These are phyloP conservation scores for Caenorhabditis panamensis DNA, from an alignment of 2,888 invertebrate species.

Conservation along the genomic window DNA sequence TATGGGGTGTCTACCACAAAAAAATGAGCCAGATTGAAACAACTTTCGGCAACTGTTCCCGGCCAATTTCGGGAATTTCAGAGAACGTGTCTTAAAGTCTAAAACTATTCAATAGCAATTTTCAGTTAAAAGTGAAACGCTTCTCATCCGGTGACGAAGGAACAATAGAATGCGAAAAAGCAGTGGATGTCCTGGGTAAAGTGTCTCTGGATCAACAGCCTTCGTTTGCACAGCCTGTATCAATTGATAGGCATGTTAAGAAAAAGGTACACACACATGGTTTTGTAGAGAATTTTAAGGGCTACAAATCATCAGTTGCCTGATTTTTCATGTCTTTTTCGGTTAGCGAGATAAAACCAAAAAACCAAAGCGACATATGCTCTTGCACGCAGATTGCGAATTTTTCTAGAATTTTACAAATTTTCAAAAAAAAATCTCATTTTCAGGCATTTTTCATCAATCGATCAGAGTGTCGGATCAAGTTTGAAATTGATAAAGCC, in stretches of 20 bases:
- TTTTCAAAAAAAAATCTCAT: not conserved
- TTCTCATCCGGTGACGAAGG: conserved; percentile 63
- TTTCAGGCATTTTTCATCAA: conserved; percentile 64
- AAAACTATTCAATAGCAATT: too few relatives aligned
- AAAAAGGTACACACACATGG: conserved; percentile 63
- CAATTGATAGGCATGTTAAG: conserved; percentile 64
- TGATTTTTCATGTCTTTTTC: too few relatives aligned
- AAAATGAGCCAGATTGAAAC: too few relatives aligned
- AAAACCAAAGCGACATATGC: too few relatives aligned
- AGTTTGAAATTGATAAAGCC: conserved; percentile 65
- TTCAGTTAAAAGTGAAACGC: conserved; percentile 59
- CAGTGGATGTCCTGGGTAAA: conserved; percentile 62
- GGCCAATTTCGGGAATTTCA: too few relatives aligned
- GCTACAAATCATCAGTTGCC: too few relatives aligned
- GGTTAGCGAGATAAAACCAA: too few relatives aligned
- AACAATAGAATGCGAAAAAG: conserved; percentile 63
- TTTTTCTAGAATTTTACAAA: too few relatives aligned
- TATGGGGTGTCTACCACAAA: too few relatives aligned
- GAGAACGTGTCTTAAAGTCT: too few relatives aligned
- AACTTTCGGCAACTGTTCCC: too few relatives aligned
- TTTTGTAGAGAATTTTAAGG: conserved; percentile 1
- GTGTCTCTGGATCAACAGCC: conserved; percentile 57
- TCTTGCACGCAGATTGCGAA: too few relatives aligned
- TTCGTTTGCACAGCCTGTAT: conserved; percentile 54
- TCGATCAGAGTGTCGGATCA: conserved; percentile 60